These are phyloP conservation scores for Nycteola revayana DNA, from an alignment of 2,888 invertebrate genomes.

Conservation along the genomic window DNA sequence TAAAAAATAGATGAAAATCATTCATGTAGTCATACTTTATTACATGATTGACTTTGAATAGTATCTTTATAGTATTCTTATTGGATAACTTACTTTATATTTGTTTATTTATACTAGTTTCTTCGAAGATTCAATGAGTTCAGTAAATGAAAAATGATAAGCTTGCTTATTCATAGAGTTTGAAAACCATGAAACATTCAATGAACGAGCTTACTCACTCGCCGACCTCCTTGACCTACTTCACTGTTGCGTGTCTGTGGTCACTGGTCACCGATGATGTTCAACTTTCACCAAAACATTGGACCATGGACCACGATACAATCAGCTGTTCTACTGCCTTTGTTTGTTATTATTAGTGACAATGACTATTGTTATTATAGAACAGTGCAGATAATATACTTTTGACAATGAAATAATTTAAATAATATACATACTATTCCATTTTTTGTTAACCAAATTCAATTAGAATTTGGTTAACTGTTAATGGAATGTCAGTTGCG, in stretches of 20 bases:
- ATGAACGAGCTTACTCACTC: constrained; percentile 53
- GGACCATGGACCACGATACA: constrained; percentile 43
- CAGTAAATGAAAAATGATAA: constrained; percentile 24
- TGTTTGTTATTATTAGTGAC: constrained; percentile 7
- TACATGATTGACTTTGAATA: too few species aligned
- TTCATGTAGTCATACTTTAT: too few species aligned
- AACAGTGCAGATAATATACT: constrained; percentile 11
- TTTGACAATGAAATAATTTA: constrained; percentile 9
- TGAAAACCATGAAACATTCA: constrained; percentile 49
- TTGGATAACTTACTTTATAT: too few species aligned
- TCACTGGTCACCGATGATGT: constrained; percentile 58
- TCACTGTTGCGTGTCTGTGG: constrained; percentile 59
- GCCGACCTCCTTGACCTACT: constrained; percentile 72
- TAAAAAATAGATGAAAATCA: too few species aligned
- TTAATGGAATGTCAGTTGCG: too few species aligned
- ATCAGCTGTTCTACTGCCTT: constrained; percentile 18
- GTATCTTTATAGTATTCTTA: too few species aligned
- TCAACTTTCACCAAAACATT: constrained; percentile 74
- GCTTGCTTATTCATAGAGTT: constrained; percentile 36
- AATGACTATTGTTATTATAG: constrained; percentile 23
- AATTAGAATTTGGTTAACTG: too few species aligned
- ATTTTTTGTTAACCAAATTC: too few species aligned
- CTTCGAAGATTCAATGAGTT: constrained; percentile 12
- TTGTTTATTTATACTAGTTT: constrained; percentile 18
- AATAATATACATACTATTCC: too few species aligned